Conservation (phyloP, 2,797 vertebrate genomes). For the Cyclura pinguis region DNA sequence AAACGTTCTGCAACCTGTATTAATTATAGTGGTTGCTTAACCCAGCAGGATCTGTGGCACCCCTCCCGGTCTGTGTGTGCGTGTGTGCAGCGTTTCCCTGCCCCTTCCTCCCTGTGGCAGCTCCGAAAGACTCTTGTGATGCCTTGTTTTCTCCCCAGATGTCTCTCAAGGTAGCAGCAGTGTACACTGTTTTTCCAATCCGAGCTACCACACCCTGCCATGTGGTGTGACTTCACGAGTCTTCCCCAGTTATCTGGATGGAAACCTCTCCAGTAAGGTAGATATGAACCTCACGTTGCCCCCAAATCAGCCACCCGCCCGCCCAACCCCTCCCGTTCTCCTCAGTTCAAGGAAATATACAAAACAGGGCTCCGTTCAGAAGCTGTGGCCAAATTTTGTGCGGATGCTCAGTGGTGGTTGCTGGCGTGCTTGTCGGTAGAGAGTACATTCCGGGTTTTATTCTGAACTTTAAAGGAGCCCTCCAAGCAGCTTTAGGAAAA, state of each 20-base stretch:
- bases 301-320: neutral
- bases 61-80: neutral
- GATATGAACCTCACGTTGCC: conserved; percentile 52
- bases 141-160: conserved; percentile 86
- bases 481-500: neutral
- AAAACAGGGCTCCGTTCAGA: conserved; percentile 13
- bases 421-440: neutral
- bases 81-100: no score
- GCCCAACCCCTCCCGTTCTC: conserved; percentile 33
- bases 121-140: conserved; percentile 73
- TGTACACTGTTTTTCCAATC: conserved; percentile 92
- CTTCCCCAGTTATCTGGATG: conserved; percentile 90
- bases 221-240: conserved; percentile 89
- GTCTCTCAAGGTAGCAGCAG: conserved; percentile 85
- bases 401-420: neutral
- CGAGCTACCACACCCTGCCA: conserved; percentile 94
- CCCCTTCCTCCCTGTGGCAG: neutral
- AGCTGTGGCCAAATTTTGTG: neutral
- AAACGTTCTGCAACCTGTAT: no score
- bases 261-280: conserved; percentile 91
- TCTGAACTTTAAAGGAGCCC: neutral
- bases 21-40: no score
- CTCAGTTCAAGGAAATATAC: conserved; percentile 72
- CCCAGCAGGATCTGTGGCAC: no score
- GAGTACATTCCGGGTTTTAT: neutral